These are phyloP conservation scores for Nebria salina DNA, from an alignment of 2,888 invertebrate species.

Conservation along the genomic window DNA sequence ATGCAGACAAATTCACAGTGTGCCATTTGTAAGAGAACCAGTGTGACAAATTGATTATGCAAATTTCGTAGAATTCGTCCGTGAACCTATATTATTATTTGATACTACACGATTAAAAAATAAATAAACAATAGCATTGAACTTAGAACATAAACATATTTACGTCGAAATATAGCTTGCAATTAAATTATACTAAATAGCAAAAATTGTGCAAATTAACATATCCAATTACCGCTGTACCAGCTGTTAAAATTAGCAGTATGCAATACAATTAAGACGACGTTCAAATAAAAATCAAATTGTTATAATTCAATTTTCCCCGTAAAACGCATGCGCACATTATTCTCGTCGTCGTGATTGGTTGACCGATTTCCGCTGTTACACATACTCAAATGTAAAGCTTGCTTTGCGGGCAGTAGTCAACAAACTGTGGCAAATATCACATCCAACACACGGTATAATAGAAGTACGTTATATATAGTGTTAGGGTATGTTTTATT, in stretches of 20 bases:
- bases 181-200: background rate
- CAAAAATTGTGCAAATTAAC: background rate
- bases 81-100: too few relatives aligned
- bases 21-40: too few relatives aligned
- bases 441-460: background rate
- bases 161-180: too few relatives aligned
- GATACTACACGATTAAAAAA: too few relatives aligned
- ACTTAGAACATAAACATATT: too few relatives aligned
- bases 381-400: background rate
- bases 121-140: too few relatives aligned
- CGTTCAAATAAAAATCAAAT: background rate
- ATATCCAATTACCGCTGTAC: background rate
- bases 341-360: background rate
- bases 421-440: conserved; percentile 1
- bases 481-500: background rate
- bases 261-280: background rate
- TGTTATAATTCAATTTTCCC: background rate
- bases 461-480: background rate
- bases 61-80: too few relatives aligned
- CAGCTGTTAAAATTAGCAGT: background rate
- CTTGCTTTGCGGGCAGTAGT: background rate
- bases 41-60: too few relatives aligned
- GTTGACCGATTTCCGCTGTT: background rate
- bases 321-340: background rate
- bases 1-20: too few relatives aligned